phyloP scores from a whole-genome alignment of 2,888 invertebrate genomes.

The Papilio elwesi region DNA sequence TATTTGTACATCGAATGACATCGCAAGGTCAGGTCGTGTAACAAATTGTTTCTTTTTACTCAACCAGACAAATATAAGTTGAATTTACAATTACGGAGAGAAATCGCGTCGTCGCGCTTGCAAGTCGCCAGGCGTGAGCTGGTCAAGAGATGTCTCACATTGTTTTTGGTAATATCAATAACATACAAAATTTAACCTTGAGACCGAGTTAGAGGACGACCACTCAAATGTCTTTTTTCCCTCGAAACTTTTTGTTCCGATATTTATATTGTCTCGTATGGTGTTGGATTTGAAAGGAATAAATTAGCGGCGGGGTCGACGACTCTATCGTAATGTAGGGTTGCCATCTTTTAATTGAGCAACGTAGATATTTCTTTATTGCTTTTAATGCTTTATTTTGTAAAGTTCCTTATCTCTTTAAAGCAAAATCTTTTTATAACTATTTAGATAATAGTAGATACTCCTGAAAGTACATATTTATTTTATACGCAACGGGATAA shows the following conservation, averaged over 20 bases:
- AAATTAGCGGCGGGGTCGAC: constrained; percentile 71
- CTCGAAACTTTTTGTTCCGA: constrained; percentile 68
- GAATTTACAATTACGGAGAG: constrained; percentile 60
- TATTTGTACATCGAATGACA: constrained; percentile 9
- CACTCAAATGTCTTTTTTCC: constrained; percentile 59
- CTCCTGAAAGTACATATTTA: too few relatives aligned
- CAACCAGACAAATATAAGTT: constrained; percentile 57
- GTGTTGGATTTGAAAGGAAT: constrained; percentile 73
- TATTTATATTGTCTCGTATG: constrained; percentile 70
- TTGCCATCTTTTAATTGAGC: constrained; percentile 22
- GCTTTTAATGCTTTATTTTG: too few relatives aligned
- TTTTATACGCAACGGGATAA: too few relatives aligned
- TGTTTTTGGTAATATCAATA: constrained; percentile 58
- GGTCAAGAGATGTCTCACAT: constrained; percentile 56
- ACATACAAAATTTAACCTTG: constrained; percentile 59
- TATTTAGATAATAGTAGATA: too few relatives aligned
- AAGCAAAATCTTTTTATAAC: too few relatives aligned
- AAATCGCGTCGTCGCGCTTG: constrained; percentile 49
- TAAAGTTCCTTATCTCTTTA: too few relatives aligned
- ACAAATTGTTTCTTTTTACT: constrained; percentile 47
- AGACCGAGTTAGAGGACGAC: constrained; percentile 61
- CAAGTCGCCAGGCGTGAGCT: constrained; percentile 39
- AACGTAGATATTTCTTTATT: not conserved
- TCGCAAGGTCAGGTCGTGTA: constrained; percentile 28
- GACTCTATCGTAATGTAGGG: constrained; percentile 47